These are phyloP conservation scores for Drosophila atripex DNA, from an alignment of 2,888 invertebrate genomes.

Conservation along the genomic window DNA sequence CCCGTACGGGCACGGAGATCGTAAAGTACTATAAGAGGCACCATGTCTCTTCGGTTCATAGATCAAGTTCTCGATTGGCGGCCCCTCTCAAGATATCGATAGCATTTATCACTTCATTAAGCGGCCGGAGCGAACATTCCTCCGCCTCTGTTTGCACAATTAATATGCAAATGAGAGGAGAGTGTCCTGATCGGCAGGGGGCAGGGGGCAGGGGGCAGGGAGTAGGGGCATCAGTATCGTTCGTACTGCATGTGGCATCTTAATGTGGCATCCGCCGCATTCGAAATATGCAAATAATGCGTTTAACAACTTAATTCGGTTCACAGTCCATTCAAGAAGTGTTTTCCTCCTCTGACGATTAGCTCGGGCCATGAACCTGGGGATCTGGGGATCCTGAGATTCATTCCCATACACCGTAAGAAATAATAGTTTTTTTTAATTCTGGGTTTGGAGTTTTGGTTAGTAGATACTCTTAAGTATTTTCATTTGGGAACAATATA, in stretches of 20 bases:
- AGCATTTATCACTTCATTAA: slow-evolving; percentile 77
- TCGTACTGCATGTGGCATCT: slow-evolving; percentile 53
- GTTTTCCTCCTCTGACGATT: slow-evolving; percentile 47
- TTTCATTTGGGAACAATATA: no score
- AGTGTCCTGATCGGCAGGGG: not conserved
- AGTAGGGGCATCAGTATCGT: not conserved
- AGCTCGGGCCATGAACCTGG: slow-evolving; percentile 52
- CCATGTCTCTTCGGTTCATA: slow-evolving; percentile 21
- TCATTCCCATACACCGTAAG: slow-evolving; percentile 8
- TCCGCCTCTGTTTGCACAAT: slow-evolving; percentile 77
- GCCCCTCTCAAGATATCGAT: slow-evolving; percentile 38
- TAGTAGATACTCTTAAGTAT: no score
- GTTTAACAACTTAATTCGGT: slow-evolving; percentile 83
- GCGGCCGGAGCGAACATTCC: slow-evolving; percentile 28
- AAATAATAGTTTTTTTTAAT: no score
- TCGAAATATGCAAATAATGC: slow-evolving; percentile 82
- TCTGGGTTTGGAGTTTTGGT: no score
- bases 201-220: not conserved
- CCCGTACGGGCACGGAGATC: slow-evolving; percentile 41
- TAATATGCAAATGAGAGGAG: slow-evolving; percentile 80
- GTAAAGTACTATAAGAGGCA: slow-evolving; percentile 46
- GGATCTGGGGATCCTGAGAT: slow-evolving; percentile 17
- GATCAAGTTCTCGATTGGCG: slow-evolving; percentile 44
- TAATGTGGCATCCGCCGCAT: slow-evolving; percentile 67
- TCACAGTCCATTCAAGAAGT: slow-evolving; percentile 43